These are phyloP conservation scores for Psephotus haematonotus DNA, from an alignment of 2,113 vertebrate species.

Conservation along the genomic window DNA sequence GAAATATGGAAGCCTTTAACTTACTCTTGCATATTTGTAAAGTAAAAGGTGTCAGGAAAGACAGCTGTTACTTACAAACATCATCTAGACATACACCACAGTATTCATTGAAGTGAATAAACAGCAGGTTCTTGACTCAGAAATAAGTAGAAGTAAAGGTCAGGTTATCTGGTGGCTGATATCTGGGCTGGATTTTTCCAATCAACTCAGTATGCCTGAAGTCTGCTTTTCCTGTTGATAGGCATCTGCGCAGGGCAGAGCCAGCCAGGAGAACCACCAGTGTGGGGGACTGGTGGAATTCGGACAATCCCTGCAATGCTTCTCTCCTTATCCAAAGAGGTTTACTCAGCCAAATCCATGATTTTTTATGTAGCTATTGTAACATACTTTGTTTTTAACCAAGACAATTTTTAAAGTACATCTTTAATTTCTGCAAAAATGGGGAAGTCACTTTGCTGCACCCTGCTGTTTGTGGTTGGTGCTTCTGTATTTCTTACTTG, in stretches of 20 bases:
- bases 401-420: neutral
- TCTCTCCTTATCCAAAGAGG: neutral
- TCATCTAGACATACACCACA: neutral
- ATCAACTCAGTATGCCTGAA: neutral
- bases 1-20: neutral
- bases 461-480: neutral
- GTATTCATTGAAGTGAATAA: neutral
- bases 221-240: neutral
- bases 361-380: neutral
- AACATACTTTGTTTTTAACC: neutral
- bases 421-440: neutral
- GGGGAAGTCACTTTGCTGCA: neutral
- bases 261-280: neutral
- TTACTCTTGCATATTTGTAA: neutral
- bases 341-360: neutral
- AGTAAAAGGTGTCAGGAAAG: neutral
- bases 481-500: neutral
- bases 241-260: neutral
- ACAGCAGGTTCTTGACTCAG: neutral
- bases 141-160: neutral
- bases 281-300: neutral
- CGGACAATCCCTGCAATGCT: fast-evolving
- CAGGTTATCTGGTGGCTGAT: neutral
- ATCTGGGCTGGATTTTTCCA: neutral
- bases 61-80: neutral